A percentile compares a stretch with the other conserved stretches of the same genome.
These are phyloP conservation scores for Tachina grossa DNA, from an alignment of 2,888 invertebrate genomes.

Conservation along the genomic window DNA sequence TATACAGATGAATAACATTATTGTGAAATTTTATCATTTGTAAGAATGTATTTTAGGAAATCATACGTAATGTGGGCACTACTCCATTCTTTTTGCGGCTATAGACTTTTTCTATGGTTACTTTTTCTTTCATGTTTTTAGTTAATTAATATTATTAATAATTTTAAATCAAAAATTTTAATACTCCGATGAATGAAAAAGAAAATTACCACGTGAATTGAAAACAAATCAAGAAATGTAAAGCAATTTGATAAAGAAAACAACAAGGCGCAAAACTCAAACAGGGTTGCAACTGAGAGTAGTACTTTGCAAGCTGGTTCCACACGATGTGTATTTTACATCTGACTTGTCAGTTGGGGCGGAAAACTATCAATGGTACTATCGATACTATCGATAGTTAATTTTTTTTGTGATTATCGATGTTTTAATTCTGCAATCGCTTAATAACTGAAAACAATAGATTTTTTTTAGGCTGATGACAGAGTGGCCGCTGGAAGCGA, in stretches of 20 bases:
- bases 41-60: neutral
- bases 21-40: neutral
- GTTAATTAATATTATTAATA: too few relatives aligned
- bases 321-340: too few relatives aligned
- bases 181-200: neutral
- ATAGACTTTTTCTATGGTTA: conserved; percentile 73
- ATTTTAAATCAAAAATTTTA: neutral
- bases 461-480: too few relatives aligned
- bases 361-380: too few relatives aligned
- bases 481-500: too few relatives aligned
- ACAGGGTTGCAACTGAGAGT: conserved; percentile 29
- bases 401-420: too few relatives aligned
- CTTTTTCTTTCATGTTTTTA: conserved; percentile 76
- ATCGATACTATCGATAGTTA: too few relatives aligned
- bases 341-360: too few relatives aligned
- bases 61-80: conserved; percentile 77
- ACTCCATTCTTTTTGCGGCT: conserved; percentile 57
- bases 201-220: conserved; percentile 35
- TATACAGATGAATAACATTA: neutral
- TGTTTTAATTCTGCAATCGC: too few relatives aligned
- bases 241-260: neutral
- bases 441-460: too few relatives aligned
- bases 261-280: conserved; percentile 11
- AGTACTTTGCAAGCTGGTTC: neutral
- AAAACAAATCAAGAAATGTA: neutral